phyloP scores from a whole-genome alignment of 2,797 vertebrate species.

The Pantherophis alleghaniensis region DNA sequence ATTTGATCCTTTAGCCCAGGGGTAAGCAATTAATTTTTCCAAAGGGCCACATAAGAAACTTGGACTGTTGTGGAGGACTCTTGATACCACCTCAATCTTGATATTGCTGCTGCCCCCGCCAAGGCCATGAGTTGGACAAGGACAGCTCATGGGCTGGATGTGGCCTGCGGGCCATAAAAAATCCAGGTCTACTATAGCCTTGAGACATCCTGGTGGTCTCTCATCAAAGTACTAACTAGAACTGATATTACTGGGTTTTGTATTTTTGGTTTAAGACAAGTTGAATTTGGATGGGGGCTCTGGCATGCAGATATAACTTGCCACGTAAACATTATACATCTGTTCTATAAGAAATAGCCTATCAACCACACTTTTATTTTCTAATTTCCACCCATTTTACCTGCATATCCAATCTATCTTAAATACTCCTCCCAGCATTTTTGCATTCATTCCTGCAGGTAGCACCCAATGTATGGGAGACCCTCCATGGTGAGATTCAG shows the following conservation, averaged over 20 bases:
- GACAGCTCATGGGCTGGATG: not conserved
- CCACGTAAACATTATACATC: not conserved
- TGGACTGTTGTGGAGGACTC: not conserved
- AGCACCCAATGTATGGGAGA: slow-evolving; percentile 99
- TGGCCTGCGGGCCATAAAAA: not conserved
- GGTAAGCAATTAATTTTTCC: not conserved
- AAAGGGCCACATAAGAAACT: not conserved
- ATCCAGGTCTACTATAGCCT: not conserved
- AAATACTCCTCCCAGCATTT: slow-evolving; percentile 99
- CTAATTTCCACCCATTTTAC: slow-evolving; percentile 65
- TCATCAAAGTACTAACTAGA: not conserved
- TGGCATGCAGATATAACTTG: not conserved
- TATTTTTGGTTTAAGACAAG: not conserved
- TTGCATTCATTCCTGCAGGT: slow-evolving; percentile 96
- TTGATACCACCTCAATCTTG: not conserved
- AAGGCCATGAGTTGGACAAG: not conserved
- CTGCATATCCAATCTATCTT: slow-evolving; percentile 99
- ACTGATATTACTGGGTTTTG: not conserved
- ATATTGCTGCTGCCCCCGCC: not conserved
- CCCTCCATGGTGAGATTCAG: slow-evolving; percentile 95
- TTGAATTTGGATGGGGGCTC: not conserved
- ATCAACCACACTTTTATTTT: not conserved
- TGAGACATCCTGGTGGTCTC: not conserved
- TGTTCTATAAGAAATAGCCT: not conserved
- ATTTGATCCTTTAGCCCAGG: not conserved